Evolutionary conservation across 2,113 vertebrate species (phyloP), one percentile per base, ranked within the genome.

Genomic region (Pelvicachromis taeniatus): DNA sequence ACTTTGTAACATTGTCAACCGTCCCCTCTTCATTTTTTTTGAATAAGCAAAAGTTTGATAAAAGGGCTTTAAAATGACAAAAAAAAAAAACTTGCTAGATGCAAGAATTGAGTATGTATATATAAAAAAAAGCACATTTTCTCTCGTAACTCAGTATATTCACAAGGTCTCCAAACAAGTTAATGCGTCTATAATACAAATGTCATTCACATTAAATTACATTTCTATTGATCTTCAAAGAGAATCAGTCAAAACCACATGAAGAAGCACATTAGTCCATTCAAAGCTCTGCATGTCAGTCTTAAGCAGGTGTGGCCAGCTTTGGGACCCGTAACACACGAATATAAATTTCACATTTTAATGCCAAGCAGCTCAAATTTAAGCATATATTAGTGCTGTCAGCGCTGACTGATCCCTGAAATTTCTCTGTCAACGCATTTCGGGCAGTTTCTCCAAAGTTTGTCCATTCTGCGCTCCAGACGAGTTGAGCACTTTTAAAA

Each of bases 321-420:
- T n/a, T n/a, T n/a, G n/a, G n/a, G n/a, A 63, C 59, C 6, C 4
- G 33, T 63, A 63, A 63, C 59, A 63, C 33, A n/a, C n/a, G n/a
- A n/a, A n/a, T 38, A n/a, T 38, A 38, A 10, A 38, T 33, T 80
- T 88, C 83, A 89, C 84, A 90, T 81, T 85, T 48, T 16, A 21
- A 75, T 21, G 52, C 12, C 8, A 29, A 53, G 70, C 9, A 35
- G 59, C 50, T 88, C 65, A 65, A 45, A 50, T 40, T 38, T 10
- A n/a, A n/a, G n/a, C n/a, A n/a, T n/a, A n/a, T n/a, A n/a, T n/a
- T n/a, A n/a, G n/a, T n/a, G n/a, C n/a, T n/a, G n/a, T n/a, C n/a
- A n/a, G n/a, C n/a, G n/a, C n/a, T n/a, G n/a, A n/a, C n/a, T n/a
- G n/a, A n/a, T n/a, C n/a, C n/a, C n/a, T n/a, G n/a, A n/a, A n/a